Evolutionary conservation across 2,797 vertebrate genomes (phyloP), one percentile per base, ranked within the genome.

Genomic region (Melanotaenia nigrans): DNA sequence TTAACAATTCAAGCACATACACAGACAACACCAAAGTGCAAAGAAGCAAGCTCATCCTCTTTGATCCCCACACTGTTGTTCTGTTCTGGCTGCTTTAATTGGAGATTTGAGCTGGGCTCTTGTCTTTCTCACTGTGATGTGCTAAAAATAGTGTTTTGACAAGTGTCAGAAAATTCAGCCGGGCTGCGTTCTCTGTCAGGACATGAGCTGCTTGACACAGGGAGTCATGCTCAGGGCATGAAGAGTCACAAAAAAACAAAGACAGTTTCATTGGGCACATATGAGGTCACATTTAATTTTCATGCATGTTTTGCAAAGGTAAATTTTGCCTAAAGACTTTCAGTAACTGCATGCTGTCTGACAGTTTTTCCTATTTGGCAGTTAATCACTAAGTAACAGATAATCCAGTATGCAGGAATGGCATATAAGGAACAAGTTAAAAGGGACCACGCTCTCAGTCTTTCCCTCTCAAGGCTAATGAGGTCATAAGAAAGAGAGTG

Each of bases 51-150:
- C 78, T 72, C 65, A 38, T 10, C 16, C 65, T 73, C 71, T 36
- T 73, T 86, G 76, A 86, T 88, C 81, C 64, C 49, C 8, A 3
- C 57, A 18, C 81, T 90, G 90, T 90, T 89, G 78, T 89, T 91
- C 72, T 87, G 85, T 89, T 90, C 84, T 80, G 87, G 85, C 56
- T 73, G 66, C 86, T 90, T 88, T 95, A 93, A 95, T 94, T 94
- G 91, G 89, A 85, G 90, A 94, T 94, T 93, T 87, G 71, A 87
- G 73, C 79, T 77, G 45, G 72, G 79, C 84, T 90, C 79, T 89
- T 77, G 73, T 89, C 83, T 86, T 88, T 92, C 81, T 89, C 81
- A 71, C 79, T 67, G 81, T 76, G 77, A 83, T 71, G 25, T 47
- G 73, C 72, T 91, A 87, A 93, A 89, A 94, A 94, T 93, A 95